phyloP scores from a whole-genome alignment of 2,113 vertebrate genomes.

The Tamias sibiricus region DNA sequence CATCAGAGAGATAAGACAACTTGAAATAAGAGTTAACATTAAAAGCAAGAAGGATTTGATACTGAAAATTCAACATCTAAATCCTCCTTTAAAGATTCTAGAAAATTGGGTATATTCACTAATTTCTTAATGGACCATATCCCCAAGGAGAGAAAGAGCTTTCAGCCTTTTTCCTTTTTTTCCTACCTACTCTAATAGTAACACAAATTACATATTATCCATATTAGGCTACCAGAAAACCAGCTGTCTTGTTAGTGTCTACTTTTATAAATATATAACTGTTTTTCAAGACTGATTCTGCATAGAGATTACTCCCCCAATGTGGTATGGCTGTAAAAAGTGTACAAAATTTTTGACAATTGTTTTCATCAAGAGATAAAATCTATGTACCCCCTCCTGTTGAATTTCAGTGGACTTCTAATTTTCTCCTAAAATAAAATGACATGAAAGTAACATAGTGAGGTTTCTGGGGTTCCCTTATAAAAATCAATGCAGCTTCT shows the following conservation, averaged over 20 bases:
- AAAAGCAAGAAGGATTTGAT: slow-evolving; percentile 11
- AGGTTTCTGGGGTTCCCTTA: background rate
- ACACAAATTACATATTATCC: slow-evolving; percentile 1
- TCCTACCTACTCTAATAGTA: background rate
- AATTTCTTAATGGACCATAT: slow-evolving; percentile 53
- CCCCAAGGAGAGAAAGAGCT: background rate
- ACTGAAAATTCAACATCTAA: background rate
- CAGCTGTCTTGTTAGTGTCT: background rate
- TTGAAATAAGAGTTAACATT: background rate
- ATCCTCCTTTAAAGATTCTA: background rate
- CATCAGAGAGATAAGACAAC: background rate
- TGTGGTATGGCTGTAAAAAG: background rate
- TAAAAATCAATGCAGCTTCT: background rate
- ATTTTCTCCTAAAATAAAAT: background rate
- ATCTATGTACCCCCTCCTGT: background rate
- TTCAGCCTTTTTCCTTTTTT: background rate
- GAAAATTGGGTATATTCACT: background rate
- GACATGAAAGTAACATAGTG: background rate
- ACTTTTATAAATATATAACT: background rate
- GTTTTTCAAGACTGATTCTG: background rate
- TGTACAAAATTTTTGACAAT: background rate
- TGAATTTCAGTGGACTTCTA: background rate
- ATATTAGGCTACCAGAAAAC: slow-evolving; percentile 7
- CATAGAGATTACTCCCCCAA: background rate
- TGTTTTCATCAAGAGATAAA: background rate